Base-by-base conservation (phyloP, 1,140 invertebrate species). In the Drosophila tani region DNA sequence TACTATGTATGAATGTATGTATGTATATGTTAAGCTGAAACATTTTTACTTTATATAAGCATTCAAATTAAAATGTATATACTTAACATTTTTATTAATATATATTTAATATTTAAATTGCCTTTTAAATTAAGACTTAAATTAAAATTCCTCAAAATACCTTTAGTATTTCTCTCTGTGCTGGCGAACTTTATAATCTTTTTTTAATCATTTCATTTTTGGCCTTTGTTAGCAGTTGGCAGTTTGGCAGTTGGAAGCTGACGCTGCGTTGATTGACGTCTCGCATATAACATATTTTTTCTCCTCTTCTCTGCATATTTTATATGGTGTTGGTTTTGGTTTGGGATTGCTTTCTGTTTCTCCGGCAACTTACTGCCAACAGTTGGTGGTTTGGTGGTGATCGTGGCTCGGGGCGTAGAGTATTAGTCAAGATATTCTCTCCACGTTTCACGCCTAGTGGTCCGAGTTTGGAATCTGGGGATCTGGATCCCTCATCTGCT, bases 181-280 rank as follows among this genome's bases (percentile, higher is more conserved):
- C 8, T 65, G 69, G 55, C 75, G 45, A 77, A 62, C 69, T 83
- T 67, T 88, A 81, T 88, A 88, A 88, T 75, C 66, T 90, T 84
- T 88, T 75, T 90, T 88, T 84, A 87, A 90, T 84, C 78, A 88
- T 90, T 90, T 90, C 70, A 79, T 76, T 81, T 85, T 79, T 70
- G 51, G 46, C 68, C 71, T 81, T 87, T 87, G 84, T 87, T 84
- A 85, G 75, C 78, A 75, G 66, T 86, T 86, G 82, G 68, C 81
- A 76, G 74, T 66, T 85, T 82, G 79, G 80, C 81, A 81, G 75
- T 68, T 85, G 83, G 81, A 80, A 88, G 81, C 84, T 87, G 83
- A 87, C 68, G 81, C 68, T 90, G 84, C 60, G 81, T 65, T 91
- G 86, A 91, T 90, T 90, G 85, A 90, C 85, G 81, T 75, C 60